Evolutionary conservation across 2,888 invertebrate genomes (phyloP).

Genomic region (Diogma glabrata): DNA sequence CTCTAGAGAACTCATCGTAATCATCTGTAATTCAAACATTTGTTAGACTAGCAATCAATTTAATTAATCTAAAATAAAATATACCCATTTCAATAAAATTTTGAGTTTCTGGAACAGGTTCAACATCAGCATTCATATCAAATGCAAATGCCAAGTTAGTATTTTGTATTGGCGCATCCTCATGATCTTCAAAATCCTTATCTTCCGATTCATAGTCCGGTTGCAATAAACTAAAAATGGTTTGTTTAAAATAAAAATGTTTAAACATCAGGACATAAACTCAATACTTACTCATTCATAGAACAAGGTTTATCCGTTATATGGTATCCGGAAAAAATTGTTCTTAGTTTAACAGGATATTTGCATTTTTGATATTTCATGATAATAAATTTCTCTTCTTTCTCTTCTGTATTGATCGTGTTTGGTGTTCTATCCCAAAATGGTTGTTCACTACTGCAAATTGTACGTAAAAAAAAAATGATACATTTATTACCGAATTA

Average conservation of each 20-base stretch:
- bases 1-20: slow-evolving; percentile 35
- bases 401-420: slow-evolving; percentile 17
- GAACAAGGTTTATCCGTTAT: slow-evolving; percentile 31
- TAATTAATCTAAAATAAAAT: no score
- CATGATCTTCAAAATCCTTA: background rate
- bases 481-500: no score
- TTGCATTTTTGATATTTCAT: slow-evolving; percentile 17
- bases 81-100: no score
- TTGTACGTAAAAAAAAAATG: background rate
- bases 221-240: slow-evolving; percentile 1
- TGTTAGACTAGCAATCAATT: no score
- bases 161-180: slow-evolving; percentile 38
- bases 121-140: slow-evolving; percentile 51
- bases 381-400: slow-evolving; percentile 13
- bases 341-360: slow-evolving; percentile 22
- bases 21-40: slow-evolving; percentile 23
- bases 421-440: slow-evolving; percentile 27
- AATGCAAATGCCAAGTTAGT: slow-evolving; percentile 50
- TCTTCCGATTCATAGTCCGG: background rate
- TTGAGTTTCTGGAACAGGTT: slow-evolving; percentile 39
- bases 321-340: slow-evolving; percentile 29
- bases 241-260: background rate
- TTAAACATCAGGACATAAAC: slow-evolving; percentile 2
- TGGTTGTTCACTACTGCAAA: slow-evolving; percentile 23
- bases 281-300: slow-evolving; percentile 20